phyloP scores from a whole-genome alignment of 1,140 invertebrate species.

The Panagrolaimus sp. region DNA sequence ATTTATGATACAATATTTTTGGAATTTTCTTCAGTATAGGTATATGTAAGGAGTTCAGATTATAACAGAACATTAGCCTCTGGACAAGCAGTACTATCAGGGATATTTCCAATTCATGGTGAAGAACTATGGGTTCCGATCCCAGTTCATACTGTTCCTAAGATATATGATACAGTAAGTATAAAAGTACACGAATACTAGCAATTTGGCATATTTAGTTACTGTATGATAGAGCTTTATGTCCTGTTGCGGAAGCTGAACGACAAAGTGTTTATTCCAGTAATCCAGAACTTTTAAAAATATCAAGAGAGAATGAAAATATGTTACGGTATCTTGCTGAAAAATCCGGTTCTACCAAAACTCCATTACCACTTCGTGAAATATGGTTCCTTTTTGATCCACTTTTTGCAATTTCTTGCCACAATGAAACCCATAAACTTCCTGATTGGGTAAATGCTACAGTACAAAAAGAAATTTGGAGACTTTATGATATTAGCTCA shows the following conservation, averaged over 20 bases:
- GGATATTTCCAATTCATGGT: conserved; percentile 46
- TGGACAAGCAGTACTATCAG: conserved; percentile 58
- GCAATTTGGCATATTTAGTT: conserved; percentile 14
- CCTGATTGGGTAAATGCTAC: conserved; percentile 39
- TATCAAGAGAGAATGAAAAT: conserved; percentile 33
- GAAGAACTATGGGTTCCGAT: conserved; percentile 58
- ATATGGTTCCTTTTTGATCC: conserved; percentile 41
- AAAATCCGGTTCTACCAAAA: conserved; percentile 20
- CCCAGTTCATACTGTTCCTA: conserved; percentile 58
- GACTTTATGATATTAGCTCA: conserved; percentile 33
- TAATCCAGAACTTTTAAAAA: conserved; percentile 20
- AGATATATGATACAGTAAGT: conserved; percentile 31
- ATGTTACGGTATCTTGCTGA: conserved; percentile 28
- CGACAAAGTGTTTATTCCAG: conserved; percentile 28
- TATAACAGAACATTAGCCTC: conserved; percentile 58
- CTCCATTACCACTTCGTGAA: conserved; percentile 28
- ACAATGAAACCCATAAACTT: conserved; percentile 21
- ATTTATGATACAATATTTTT: background rate
- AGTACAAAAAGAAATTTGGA: conserved; percentile 23
- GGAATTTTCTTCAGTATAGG: conserved; percentile 14
- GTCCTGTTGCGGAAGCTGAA: conserved; percentile 28
- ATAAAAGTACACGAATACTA: background rate
- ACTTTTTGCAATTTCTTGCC: conserved; percentile 16
- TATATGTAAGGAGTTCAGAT: conserved; percentile 53
- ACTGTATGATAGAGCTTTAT: conserved; percentile 26